Base-by-base conservation (phyloP, 1,140 invertebrate genomes). In the Dreissena rostriformis region DNA sequence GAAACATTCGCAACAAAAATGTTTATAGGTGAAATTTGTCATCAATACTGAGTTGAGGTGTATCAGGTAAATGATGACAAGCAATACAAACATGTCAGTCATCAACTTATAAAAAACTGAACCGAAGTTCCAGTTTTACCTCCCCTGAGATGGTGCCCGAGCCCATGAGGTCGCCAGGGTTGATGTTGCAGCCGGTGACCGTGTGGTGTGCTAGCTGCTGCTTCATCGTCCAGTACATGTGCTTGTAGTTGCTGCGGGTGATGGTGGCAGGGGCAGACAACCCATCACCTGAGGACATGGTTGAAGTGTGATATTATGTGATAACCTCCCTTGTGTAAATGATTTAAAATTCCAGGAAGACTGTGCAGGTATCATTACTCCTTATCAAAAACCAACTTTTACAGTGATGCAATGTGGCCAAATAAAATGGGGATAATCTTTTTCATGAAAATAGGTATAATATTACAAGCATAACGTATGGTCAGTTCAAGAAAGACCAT, bases 81-180 rank as follows among this genome's bases (percentile, higher is more conserved):
- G n/a, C n/a, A n/a, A n/a, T n/a, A n/a, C n/a, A n/a, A n/a, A n/a
- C n/a, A n/a, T n/a, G n/a, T n/a, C n/a, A n/a, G n/a, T n/a, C n/a
- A n/a, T n/a, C n/a, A n/a, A n/a, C n/a, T n/a, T n/a, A n/a, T n/a
- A n/a, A n/a, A n/a, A n/a, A 39, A 39, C 39, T 39, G 39, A 39
- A 39, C 39, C 8, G 39, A 39, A 2, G 39, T 5, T 39, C 2
- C 39, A 39, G 39, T 39, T 91, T 92, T 93, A 98, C 97, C 87
- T 97, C 96, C 73, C 98, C 99, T 93, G 98, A 99, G 77, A 99
- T 99, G 12, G 99, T 99, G 80, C 99, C 99, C 8, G 98, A 99
- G 5, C 96, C 98, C 94, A 99, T 95, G 26, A 99, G 94, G 94
- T 99, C 99, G 0, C 98, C 99, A 24, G 98, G 96, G 87, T 96